phyloP scores from a whole-genome alignment of 2,888 invertebrate genomes.

The Myopa tessellatipennis region DNA sequence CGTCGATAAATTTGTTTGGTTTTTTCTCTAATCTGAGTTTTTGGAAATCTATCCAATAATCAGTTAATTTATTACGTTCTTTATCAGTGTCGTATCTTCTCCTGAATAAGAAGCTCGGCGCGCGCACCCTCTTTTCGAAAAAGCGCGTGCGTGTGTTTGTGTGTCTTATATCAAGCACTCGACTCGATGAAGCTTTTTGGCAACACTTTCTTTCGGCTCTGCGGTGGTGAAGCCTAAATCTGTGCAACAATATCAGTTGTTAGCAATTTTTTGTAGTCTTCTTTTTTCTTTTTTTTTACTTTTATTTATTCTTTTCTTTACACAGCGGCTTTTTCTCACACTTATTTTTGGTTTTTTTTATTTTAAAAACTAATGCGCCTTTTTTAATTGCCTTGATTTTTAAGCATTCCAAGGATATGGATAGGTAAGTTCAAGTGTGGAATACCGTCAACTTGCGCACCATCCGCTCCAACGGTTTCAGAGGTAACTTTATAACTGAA shows the following conservation, averaged over 20 bases:
- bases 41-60: too few relatives aligned
- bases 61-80: too few relatives aligned
- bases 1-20: not conserved
- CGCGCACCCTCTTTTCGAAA: slow-evolving; percentile 11
- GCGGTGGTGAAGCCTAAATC: slow-evolving; percentile 9
- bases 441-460: slow-evolving; percentile 48
- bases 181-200: not conserved
- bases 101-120: not conserved
- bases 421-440: not conserved
- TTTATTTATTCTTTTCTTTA: not conserved
- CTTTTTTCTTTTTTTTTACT: not conserved
- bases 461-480: slow-evolving; percentile 60
- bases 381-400: not conserved
- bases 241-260: not conserved
- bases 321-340: not conserved
- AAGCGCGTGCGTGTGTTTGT: slow-evolving; percentile 19
- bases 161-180: not conserved
- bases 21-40: not conserved
- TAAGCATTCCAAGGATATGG: slow-evolving; percentile 8
- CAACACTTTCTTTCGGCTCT: slow-evolving; percentile 17
- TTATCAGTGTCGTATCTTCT: too few relatives aligned
- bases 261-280: not conserved
- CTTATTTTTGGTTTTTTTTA: not conserved
- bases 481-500: slow-evolving; percentile 65
- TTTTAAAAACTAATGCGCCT: not conserved